A percentile compares a stretch with the other conserved stretches of the same genome.
Evolutionary conservation across 1,140 invertebrate species (phyloP).

Genomic region (Nasonia longicornis): DNA sequence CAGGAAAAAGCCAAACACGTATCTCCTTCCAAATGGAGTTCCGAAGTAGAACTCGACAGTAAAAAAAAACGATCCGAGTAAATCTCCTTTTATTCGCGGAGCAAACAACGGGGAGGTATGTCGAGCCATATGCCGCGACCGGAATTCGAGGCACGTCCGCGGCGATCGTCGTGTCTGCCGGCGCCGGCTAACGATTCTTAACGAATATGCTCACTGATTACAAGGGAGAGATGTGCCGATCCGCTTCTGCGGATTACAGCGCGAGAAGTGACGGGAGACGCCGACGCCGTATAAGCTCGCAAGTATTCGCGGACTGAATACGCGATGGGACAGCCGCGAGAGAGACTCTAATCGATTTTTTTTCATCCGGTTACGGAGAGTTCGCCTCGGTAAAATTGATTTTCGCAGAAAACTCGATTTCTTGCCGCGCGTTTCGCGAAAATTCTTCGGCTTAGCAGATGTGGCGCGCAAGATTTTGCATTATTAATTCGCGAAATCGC

Average conservation of each 20-base stretch:
- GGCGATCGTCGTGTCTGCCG: not conserved
- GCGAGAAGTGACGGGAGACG: conserved; percentile 20
- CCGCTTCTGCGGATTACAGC: not conserved
- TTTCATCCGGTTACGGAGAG: too few relatives aligned
- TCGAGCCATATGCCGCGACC: not conserved
- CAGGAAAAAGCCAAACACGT: not conserved
- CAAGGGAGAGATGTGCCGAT: not conserved
- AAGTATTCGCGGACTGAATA: not conserved
- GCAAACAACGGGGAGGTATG: not conserved
- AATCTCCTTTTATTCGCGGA: conserved; percentile 37
- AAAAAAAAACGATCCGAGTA: too few relatives aligned
- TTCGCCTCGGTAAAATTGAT: too few relatives aligned
- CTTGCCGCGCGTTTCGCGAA: too few relatives aligned
- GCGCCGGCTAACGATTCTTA: conserved; percentile 15
- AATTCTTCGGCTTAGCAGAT: too few relatives aligned
- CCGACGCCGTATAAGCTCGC: conserved; percentile 10
- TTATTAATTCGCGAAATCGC: not conserved
- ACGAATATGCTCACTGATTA: conserved; percentile 33
- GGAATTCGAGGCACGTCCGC: conserved; percentile 25
- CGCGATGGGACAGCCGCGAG: not conserved
- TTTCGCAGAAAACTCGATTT: too few relatives aligned
- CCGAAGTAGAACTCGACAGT: not conserved
- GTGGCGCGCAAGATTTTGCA: not conserved
- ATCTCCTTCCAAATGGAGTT: too few relatives aligned
- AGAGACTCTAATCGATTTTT: too few relatives aligned